phyloP scores from a whole-genome alignment of 2,113 vertebrate species.

The Sciurus niger region DNA sequence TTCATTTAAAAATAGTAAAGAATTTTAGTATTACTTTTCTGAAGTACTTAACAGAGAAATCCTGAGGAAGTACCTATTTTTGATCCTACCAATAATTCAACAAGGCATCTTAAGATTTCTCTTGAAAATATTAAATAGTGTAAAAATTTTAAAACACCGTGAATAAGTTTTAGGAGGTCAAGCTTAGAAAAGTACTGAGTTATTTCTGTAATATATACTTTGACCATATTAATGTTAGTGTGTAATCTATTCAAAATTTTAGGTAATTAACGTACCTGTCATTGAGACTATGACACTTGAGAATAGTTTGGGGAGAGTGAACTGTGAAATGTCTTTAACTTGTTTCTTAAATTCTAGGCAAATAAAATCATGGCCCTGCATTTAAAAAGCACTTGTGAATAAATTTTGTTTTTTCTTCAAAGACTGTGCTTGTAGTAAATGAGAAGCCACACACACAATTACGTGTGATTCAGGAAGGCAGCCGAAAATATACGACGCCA shows the following conservation, averaged over 20 bases:
- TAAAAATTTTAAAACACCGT: not conserved
- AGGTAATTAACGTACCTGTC: not conserved
- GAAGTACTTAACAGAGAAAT: not conserved
- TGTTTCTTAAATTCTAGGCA: not conserved
- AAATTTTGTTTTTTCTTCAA: constrained; percentile 34
- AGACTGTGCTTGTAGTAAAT: constrained; percentile 23
- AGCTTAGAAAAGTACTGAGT: not conserved
- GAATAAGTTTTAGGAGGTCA: not conserved
- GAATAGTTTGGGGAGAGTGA: not conserved
- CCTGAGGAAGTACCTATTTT: not conserved
- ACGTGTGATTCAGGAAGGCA: constrained; percentile 51
- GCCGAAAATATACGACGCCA: not conserved
- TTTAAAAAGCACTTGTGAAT: not conserved
- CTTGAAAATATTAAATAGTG: not conserved
- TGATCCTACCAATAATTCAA: not conserved
- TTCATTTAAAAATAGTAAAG: not conserved
- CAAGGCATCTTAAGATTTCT: not conserved
- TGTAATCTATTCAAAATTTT: not conserved
- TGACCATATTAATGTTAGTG: not conserved
- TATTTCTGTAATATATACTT: not conserved
- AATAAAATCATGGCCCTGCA: not conserved
- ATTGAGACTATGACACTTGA: not conserved
- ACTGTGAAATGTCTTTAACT: not conserved
- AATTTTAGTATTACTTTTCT: not conserved
- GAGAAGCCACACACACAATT: constrained; percentile 27